Base-by-base conservation (phyloP, 2,113 vertebrate species). In the Entelurus aequoreus region DNA sequence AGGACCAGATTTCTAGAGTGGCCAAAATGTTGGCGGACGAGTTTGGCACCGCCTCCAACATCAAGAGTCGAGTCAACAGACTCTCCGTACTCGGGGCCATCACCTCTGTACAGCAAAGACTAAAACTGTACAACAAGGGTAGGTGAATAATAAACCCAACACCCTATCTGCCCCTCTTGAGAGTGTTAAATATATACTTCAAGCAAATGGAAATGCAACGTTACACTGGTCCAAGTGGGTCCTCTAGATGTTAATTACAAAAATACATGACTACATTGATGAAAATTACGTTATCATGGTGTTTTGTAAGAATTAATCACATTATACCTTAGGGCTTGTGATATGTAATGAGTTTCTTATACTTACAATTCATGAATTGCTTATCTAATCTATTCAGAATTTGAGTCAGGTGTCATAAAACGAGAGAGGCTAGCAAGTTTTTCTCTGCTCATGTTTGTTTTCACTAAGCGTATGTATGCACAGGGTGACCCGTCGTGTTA, bases 51-150 rank as follows among this genome's bases (percentile, higher is more conserved):
- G 97, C 97, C 67, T 99, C 97, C 80, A 99, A 99, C 91, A 99
- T 99, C 67, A 99, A 99, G 83, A 99, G 96, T 67, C 88, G 96
- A 91, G 97, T 99, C 80, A 99, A 99, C 90, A 92, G 97, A 87
- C 94, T 99, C 77, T 99, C 97, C 69, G 97, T 99, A 44, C 92
- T 99, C 66, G 97, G 97, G 89, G 97, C 97, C 90, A 99, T 99
- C 86, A 99, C 97, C 69, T 99, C 97, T 91, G 97, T 99, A 89
- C 97, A 99, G 78, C 97, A 99, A 89, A 95, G 97, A 90, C 94
- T 99, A 88, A 99, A 99, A 91, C 94, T 99, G 79, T 99, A 99
- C 92, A 99, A 98, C 86, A 98, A 98, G 93, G 97, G 97, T 98
- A 90, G 28, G 80, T 80, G 5, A 47, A 56, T 19, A 28, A 46